These are phyloP conservation scores for Gadopsis marmoratus DNA, from an alignment of 2,797 vertebrate species.

Conservation along the genomic window DNA sequence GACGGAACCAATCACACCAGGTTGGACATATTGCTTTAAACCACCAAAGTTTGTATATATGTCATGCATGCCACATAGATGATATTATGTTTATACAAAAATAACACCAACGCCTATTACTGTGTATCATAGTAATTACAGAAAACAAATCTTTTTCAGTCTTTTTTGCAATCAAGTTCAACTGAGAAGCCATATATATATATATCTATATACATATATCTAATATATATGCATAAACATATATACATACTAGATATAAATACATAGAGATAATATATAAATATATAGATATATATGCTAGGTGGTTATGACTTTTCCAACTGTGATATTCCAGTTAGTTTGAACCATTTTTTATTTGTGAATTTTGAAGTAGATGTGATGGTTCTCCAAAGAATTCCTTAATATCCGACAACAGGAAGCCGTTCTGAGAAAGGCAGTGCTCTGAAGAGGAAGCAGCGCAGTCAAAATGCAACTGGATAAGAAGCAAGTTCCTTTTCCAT, in stretches of 20 bases:
- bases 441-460: slow-evolving; percentile 68
- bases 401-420: slow-evolving; percentile 61
- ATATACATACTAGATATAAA: slow-evolving; percentile 51
- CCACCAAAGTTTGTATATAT: slow-evolving; percentile 90
- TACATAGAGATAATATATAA: slow-evolving; percentile 60
- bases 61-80: slow-evolving; percentile 96
- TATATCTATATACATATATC: slow-evolving; percentile 60
- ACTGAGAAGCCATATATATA: slow-evolving; percentile 65
- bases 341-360: slow-evolving; percentile 62
- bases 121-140: slow-evolving; percentile 89
- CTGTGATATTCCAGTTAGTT: slow-evolving; percentile 76
- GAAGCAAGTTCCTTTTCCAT: slow-evolving; percentile 66
- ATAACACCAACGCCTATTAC: slow-evolving; percentile 94
- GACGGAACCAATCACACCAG: slow-evolving; percentile 88
- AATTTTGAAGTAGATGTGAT: slow-evolving; percentile 55
- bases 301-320: slow-evolving; percentile 73
- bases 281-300: slow-evolving; percentile 72
- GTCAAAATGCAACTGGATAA: slow-evolving; percentile 67
- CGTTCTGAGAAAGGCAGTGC: slow-evolving; percentile 68
- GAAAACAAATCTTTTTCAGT: slow-evolving; percentile 79
- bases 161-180: slow-evolving; percentile 80
- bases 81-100: slow-evolving; percentile 94
- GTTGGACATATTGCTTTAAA: slow-evolving; percentile 91
- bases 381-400: slow-evolving; percentile 60
- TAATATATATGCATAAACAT: slow-evolving; percentile 30